Evolutionary conservation across 2,888 invertebrate species (phyloP).

Genomic region (Chydorus sphaericus): DNA sequence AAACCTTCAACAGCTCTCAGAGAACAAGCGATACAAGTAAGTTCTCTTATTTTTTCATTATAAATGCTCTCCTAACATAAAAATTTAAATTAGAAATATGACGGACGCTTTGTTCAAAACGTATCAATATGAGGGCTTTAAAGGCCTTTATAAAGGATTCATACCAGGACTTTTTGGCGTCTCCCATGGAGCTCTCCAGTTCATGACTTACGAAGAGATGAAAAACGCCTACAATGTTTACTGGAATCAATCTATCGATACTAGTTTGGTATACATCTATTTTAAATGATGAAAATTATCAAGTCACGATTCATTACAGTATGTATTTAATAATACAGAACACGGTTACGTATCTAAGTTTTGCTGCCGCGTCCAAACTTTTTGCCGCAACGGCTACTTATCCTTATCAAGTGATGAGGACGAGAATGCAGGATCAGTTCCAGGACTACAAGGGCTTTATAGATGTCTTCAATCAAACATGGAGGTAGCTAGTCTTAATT

Average conservation of each 20-base stretch:
- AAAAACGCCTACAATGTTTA: conserved; percentile 80
- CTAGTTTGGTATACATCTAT: conserved; percentile 60
- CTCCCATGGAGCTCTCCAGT: conserved; percentile 95
- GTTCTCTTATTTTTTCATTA: conserved; percentile 1
- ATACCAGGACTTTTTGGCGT: conserved; percentile 95
- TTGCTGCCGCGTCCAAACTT: conserved; percentile 87
- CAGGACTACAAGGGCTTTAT: conserved; percentile 62
- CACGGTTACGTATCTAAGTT: conserved; percentile 73
- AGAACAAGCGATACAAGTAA: conserved; percentile 16
- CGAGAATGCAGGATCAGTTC: conserved; percentile 93
- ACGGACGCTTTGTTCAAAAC: conserved; percentile 83
- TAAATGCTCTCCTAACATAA: neutral
- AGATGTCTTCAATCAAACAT: conserved; percentile 66
- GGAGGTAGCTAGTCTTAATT: conserved; percentile 45
- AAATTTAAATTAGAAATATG: conserved; percentile 62
- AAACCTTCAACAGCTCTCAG: conserved; percentile 20
- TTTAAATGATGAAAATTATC: neutral
- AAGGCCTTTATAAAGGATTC: conserved; percentile 87
- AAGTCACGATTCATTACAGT: neutral
- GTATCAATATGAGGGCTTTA: conserved; percentile 73
- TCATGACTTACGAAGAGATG: conserved; percentile 98
- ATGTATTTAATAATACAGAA: neutral
- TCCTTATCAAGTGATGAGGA: conserved; percentile 94
- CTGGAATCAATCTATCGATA: conserved; percentile 63
- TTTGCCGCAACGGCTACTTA: conserved; percentile 86